Percentiles rank a stretch among this genome's conserved stretches.
These are phyloP conservation scores for Mimas tiliae DNA, from an alignment of 2,888 invertebrate species.

Conservation along the genomic window DNA sequence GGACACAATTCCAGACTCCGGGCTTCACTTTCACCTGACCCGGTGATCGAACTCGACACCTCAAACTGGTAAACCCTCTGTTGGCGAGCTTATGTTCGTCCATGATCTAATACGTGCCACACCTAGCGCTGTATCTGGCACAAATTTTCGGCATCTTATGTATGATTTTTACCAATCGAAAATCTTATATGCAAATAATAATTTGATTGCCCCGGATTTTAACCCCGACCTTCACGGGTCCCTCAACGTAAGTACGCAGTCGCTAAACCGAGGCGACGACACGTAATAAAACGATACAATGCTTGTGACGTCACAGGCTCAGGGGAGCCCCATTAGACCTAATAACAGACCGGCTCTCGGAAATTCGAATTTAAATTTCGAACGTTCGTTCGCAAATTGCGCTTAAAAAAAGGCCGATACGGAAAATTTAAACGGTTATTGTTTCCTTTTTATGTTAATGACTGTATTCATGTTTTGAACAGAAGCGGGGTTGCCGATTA, in stretches of 20 bases:
- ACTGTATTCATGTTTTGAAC: slow-evolving; percentile 72
- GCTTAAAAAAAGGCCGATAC: slow-evolving; percentile 65
- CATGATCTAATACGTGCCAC: no score
- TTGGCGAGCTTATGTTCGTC: no score
- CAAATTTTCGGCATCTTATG: no score
- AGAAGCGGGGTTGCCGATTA: slow-evolving; percentile 34
- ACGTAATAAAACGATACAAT: slow-evolving; percentile 63
- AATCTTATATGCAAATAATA: no score
- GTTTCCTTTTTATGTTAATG: slow-evolving; percentile 83
- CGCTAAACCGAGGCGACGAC: slow-evolving; percentile 37
- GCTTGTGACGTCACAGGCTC: slow-evolving; percentile 56
- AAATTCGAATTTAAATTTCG: slow-evolving; percentile 71
- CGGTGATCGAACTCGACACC: no score
- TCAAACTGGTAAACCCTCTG: no score
- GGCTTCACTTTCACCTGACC: no score
- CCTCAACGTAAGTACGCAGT: background rate
- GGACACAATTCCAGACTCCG: no score
- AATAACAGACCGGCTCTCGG: slow-evolving; percentile 61
- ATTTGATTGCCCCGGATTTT: no score
- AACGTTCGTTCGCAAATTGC: slow-evolving; percentile 76
- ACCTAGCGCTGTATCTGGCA: no score
- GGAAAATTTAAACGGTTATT: slow-evolving; percentile 81
- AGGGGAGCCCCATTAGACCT: slow-evolving; percentile 74
- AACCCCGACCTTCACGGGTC: no score
- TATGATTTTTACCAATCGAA: no score